Conservation (phyloP, 2,113 vertebrate species). For the Sylvia atricapilla region DNA sequence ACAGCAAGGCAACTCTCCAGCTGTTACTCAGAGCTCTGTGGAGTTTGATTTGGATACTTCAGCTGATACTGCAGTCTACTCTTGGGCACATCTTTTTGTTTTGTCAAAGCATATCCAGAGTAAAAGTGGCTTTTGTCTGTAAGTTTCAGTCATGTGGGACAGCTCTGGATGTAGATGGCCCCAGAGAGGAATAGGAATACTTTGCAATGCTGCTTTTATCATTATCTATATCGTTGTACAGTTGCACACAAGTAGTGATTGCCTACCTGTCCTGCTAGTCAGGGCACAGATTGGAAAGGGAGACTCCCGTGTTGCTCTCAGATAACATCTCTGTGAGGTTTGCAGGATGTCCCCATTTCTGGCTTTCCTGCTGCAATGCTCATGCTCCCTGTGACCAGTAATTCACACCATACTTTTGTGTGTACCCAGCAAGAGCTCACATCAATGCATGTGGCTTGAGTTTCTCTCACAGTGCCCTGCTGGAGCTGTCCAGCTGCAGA, state of each 20-base stretch:
- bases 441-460: rapidly evolving
- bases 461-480: rapidly evolving
- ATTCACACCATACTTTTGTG: rapidly evolving
- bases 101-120: background rate
- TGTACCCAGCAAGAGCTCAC: background rate
- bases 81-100: background rate
- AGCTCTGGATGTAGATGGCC: background rate
- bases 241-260: background rate
- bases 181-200: background rate
- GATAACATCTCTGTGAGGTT: background rate
- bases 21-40: background rate
- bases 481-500: background rate
- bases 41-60: background rate
- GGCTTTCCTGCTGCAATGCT: background rate
- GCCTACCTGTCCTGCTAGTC: background rate
- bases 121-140: background rate
- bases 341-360: background rate
- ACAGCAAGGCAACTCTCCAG: background rate
- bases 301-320: background rate
- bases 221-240: background rate
- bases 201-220: background rate
- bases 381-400: rapidly evolving
- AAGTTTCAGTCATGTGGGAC: background rate
- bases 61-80: background rate
- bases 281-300: background rate